Base-by-base conservation (phyloP, 1,140 invertebrate species). In the Polypedilum vanderplanki region DNA sequence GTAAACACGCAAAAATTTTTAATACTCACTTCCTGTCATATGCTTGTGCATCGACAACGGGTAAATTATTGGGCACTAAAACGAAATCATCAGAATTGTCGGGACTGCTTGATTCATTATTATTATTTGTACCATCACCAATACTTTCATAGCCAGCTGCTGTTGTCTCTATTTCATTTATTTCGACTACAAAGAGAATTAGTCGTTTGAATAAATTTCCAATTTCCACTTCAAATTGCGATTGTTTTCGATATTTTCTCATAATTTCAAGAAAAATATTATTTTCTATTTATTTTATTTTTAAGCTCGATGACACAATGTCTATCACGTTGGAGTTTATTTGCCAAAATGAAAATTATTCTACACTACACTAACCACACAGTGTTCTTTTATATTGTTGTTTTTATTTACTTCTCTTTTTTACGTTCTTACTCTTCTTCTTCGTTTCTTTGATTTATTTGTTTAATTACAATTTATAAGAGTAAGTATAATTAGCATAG, bases 81-180 rank as follows among this genome's bases (percentile, higher is more conserved):
- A 95, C 93, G 86, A 94, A 96, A 83, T 94, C 93, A 85, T 94
- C 93, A 33, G 84, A 85, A 76, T 86, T 85, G 78, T 93, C 91
- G 75, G 89, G 88, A 79, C 90, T 91, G 74, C 85, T 86, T 77
- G 86, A 85, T 22, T 83, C 85, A 77, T 82, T 86, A 57, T 83
- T 85, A 41, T 83, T 82, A 75, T 86, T 85, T 74, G 82, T 83
- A 74, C 80, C 85, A 18, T 82, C 81, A 75, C 81, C 81, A 41
- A 82, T 76, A 70, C 65, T 70, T 18, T 70, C 65, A 17, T 20
- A 70, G 4, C 46, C 46, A 57, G 46, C 46, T 18, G 65, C 20
- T 70, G 65, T 70, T 70, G 65, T 70, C 1, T 20, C 65, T 18
- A 70, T 70, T 20, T 70, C 65, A 70, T 70, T 22, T 20, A 70